These are phyloP conservation scores for Ornithorhynchus anatinus DNA, from an alignment of 2,113 vertebrate species.

Conservation along the genomic window DNA sequence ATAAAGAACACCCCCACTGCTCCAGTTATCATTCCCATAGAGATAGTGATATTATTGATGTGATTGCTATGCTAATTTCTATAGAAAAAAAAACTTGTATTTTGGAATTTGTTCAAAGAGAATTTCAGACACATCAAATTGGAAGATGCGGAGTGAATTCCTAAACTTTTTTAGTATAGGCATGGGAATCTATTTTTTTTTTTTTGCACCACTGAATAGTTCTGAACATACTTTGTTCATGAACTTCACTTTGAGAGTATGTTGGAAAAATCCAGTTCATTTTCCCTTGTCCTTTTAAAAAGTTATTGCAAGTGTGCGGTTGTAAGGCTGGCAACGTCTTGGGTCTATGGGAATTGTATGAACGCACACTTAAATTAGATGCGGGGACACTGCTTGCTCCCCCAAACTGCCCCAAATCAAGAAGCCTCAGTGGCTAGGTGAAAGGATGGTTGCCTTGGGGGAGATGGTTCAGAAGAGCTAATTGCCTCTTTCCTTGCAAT, in stretches of 20 bases:
- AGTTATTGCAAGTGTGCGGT: background rate
- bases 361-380: too few species aligned
- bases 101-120: conserved; percentile 87
- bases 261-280: background rate
- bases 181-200: conserved; percentile 80
- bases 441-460: conserved; percentile 42
- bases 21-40: conserved; percentile 92
- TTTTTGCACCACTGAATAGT: conserved; percentile 56
- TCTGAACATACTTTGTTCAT: conserved; percentile 40
- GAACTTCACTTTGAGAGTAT: conserved; percentile 40
- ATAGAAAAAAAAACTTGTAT: conserved; percentile 78
- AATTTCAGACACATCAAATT: conserved; percentile 88
- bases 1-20: conserved; percentile 94
- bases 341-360: too few species aligned
- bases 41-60: conserved; percentile 94
- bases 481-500: conserved; percentile 40
- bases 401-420: conserved; percentile 11
- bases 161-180: conserved; percentile 81
- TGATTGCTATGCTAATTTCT: conserved; percentile 94
- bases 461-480: conserved; percentile 49
- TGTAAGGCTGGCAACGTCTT: too few species aligned
- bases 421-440: conserved; percentile 6
- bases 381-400: too few species aligned
- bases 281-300: conserved; percentile 23
- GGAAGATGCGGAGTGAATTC: conserved; percentile 82